Percentiles rank a stretch among this genome's conserved stretches.
phyloP scores from a whole-genome alignment of 2,113 vertebrate species.

The Tringa solitaria region DNA sequence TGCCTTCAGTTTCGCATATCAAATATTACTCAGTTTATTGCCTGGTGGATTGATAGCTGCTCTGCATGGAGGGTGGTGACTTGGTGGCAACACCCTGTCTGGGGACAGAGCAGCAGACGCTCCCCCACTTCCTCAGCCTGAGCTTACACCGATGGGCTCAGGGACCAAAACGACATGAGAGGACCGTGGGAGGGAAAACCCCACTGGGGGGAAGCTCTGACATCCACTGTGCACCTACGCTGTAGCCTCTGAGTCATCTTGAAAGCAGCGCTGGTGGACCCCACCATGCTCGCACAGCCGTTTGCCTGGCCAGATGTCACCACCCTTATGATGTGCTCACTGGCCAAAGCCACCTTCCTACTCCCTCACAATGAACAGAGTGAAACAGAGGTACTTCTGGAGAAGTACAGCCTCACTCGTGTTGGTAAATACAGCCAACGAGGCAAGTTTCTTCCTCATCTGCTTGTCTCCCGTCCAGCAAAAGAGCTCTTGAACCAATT shows the following conservation, averaged over 20 bases:
- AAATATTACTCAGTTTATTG: slow-evolving; percentile 1
- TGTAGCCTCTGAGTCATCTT: background rate
- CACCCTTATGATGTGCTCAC: rapidly evolving
- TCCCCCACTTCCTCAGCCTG: background rate
- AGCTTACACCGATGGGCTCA: rapidly evolving
- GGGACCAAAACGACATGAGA: background rate
- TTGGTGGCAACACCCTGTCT: background rate
- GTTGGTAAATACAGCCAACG: rapidly evolving
- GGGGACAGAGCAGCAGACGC: rapidly evolving
- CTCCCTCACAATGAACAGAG: rapidly evolving
- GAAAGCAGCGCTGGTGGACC: background rate
- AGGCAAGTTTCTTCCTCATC: background rate
- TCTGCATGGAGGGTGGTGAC: rapidly evolving
- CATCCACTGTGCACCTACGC: background rate
- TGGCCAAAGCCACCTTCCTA: background rate
- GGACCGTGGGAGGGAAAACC: background rate
- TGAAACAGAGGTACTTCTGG: background rate
- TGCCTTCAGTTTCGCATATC: background rate
- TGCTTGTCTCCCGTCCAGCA: background rate
- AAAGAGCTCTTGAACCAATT: background rate
- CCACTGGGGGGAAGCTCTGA: background rate
- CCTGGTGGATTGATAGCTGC: background rate
- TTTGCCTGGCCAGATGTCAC: background rate
- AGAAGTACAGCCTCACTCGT: background rate
- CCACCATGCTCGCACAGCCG: rapidly evolving